Percentiles rank a stretch among this genome's conserved stretches.
Evolutionary conservation across 2,888 invertebrate genomes (phyloP).

Genomic region (Aspidiotus rigidus): DNA sequence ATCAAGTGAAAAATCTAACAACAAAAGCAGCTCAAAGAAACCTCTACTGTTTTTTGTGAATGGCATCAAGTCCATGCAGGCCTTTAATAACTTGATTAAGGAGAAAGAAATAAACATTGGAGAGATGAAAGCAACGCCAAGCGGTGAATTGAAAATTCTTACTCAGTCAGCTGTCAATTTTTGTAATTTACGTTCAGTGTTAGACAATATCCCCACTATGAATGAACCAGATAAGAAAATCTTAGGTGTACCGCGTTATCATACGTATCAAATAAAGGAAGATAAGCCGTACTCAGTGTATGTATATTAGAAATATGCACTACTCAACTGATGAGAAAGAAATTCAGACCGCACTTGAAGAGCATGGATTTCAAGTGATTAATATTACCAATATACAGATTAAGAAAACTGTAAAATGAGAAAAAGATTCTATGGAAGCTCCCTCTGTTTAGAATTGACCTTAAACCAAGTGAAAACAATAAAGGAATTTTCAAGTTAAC

Average conservation of each 20-base stretch:
- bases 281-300: neutral
- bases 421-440: neutral
- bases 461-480: neutral
- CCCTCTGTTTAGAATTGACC: neutral
- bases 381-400: neutral
- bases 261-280: neutral
- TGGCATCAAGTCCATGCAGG: neutral
- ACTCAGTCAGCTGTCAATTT: neutral
- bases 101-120: neutral
- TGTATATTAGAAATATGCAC: neutral
- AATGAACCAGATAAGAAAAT: neutral
- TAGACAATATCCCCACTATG: neutral
- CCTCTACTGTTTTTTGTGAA: neutral
- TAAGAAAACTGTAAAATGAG: neutral
- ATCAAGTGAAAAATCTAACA: no score
- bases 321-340: neutral
- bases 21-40: no score
- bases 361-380: neutral
- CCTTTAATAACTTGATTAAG: neutral
- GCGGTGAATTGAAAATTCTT: neutral
- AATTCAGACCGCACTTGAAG: neutral
- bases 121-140: neutral
- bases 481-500: neutral
- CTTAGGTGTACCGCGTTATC: neutral
- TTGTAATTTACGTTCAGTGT: neutral